Evolutionary conservation across 2,888 invertebrate genomes (phyloP), one percentile per base, ranked within the genome.

Genomic region (Xestia ashworthii): DNA sequence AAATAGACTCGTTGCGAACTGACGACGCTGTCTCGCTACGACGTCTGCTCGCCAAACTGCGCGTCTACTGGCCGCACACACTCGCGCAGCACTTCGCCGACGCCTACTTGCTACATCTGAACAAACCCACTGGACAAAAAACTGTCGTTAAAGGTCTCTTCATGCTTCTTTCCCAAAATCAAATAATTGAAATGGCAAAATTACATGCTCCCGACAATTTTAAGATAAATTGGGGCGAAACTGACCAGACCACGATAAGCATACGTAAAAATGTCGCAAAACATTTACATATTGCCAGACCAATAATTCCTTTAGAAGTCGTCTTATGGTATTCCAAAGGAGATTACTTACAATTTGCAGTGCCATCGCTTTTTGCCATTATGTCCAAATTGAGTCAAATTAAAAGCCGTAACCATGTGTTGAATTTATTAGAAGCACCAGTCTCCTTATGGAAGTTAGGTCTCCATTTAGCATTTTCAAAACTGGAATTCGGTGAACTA

Each of bases 291-390:
- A 80, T 92, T n/a, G 91, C 94, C 53, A 92, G 95, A 84, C 95
- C 95, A 12, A 88, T 92, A 22, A 85, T 90, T 5, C 83, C 92
- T 16, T 86, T 93, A 53, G 91, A 93, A 12, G 78, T 88, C 8
- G 88, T 94, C 6, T 82, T 95, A 64, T 88, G 80, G 71, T 96
- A 93, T 80, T 94, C 95, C 6, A 94, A 93, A 88, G 94, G 95
- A 48, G 95, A 95, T 85, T 95, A 95, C 80, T 89, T 95, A 53
- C 95, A 95, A 81, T 94, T 89, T 76, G 89, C 90, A 12, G 88
- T 95, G n/a, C 93, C 94, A 11, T 95, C 96, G 22, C 86, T 96
- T 44, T 91, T 88, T 75, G 90, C 95, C 9, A 82, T 95, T 58
- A 85, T 94, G 32, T 87, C 91, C 65, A 93, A 95, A 80, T 80